These are phyloP conservation scores for Oncorhynchus kisutch DNA, from an alignment of 2,113 vertebrate species.

Conservation along the genomic window DNA sequence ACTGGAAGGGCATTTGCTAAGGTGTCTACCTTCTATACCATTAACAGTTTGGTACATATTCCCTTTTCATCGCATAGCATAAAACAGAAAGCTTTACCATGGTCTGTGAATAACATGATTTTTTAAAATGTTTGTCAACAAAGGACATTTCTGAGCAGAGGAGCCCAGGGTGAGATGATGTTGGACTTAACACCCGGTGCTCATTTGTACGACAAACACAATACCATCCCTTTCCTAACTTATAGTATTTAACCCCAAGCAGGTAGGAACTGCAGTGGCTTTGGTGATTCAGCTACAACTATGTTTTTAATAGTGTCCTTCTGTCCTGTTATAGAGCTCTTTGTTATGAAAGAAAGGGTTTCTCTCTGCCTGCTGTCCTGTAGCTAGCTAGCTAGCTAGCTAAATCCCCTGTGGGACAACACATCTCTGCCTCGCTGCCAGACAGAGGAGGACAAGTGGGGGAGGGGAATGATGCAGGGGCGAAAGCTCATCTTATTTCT, in stretches of 20 bases:
- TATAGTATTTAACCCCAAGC: slow-evolving; percentile 1
- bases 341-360: slow-evolving; percentile 23
- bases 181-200: neutral
- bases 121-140: neutral
- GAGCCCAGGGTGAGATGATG: slow-evolving; percentile 14
- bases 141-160: neutral
- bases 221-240: slow-evolving; percentile 9
- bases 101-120: neutral
- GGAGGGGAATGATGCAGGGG: slow-evolving; percentile 1
- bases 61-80: neutral
- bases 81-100: neutral
- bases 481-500: slow-evolving; percentile 22
- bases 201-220: slow-evolving; percentile 31
- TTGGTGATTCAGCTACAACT: neutral
- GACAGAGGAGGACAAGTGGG: slow-evolving; percentile 5
- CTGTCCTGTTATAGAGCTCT: slow-evolving; percentile 26
- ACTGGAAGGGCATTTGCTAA: neutral
- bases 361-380: too few relatives aligned
- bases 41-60: neutral
- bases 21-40: neutral
- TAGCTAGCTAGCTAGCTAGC: slow-evolving; percentile 3
- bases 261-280: slow-evolving; percentile 21
- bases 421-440: slow-evolving; percentile 4
- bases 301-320: neutral
- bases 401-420: neutral